Evolutionary conservation across 2,797 vertebrate genomes (phyloP).

Genomic region (Sternotherus odoratus): DNA sequence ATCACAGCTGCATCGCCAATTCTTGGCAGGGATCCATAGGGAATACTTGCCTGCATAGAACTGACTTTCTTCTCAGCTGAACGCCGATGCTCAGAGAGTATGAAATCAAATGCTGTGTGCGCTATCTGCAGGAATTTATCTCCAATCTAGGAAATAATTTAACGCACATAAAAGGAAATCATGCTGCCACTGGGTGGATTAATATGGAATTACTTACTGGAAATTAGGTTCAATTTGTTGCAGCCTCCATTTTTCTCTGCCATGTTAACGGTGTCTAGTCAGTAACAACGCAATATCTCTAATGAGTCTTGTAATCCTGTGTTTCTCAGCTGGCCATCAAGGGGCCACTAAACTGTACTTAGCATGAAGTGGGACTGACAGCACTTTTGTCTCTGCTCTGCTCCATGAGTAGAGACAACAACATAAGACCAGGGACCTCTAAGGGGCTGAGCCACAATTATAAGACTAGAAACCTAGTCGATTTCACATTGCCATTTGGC

Average conservation of each 20-base stretch:
- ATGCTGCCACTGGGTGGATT: neutral
- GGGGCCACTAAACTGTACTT: accelerated
- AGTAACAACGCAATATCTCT: neutral
- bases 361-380: neutral
- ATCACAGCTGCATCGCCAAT: too few relatives aligned
- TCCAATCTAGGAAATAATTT: neutral
- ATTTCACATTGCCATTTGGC: neutral
- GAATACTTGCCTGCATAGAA: neutral
- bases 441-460: too few relatives aligned
- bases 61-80: neutral
- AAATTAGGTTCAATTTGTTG: neutral
- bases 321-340: neutral
- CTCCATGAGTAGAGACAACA: neutral
- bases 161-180: neutral
- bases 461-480: neutral
- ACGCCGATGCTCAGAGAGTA: neutral
- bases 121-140: neutral
- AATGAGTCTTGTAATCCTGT: neutral
- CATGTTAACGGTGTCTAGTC: neutral
- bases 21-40: neutral
- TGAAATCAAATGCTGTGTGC: neutral
- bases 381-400: neutral
- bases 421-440: neutral
- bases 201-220: neutral
- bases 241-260: neutral